Conservation (phyloP, 2,113 vertebrate species). For the Phyllopteryx taeniolatus region DNA sequence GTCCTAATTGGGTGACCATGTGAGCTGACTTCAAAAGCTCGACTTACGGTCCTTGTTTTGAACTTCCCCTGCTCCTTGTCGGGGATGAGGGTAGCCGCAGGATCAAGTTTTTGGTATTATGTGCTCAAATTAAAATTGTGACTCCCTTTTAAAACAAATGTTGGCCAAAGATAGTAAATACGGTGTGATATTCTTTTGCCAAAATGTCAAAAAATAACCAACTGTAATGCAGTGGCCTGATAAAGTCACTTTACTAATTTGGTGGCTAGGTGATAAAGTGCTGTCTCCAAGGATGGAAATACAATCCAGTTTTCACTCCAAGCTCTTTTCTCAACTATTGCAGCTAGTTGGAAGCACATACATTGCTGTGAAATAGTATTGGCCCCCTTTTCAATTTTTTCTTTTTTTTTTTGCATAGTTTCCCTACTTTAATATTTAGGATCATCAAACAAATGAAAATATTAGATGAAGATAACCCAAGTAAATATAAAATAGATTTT, state of each 20-base stretch:
- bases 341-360: too few relatives aligned
- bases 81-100: background rate
- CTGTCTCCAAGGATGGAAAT: background rate
- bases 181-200: background rate
- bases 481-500: too few relatives aligned
- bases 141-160: background rate
- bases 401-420: too few relatives aligned
- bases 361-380: too few relatives aligned
- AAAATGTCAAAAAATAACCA: background rate
- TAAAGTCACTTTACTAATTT: background rate
- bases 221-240: background rate
- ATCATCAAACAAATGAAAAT: too few relatives aligned
- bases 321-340: too few relatives aligned
- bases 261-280: background rate
- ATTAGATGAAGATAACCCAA: too few relatives aligned
- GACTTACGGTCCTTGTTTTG: background rate
- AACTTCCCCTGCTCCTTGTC: background rate
- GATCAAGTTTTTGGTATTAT: background rate
- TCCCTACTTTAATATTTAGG: too few relatives aligned
- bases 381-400: too few relatives aligned
- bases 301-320: background rate
- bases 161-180: background rate
- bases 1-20: background rate
- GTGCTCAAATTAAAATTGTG: background rate
- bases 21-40: background rate